A percentile compares a stretch with the other conserved stretches of the same genome.
phyloP scores from a whole-genome alignment of 2,888 invertebrate species.

The Rhamphomyia laevipes region DNA sequence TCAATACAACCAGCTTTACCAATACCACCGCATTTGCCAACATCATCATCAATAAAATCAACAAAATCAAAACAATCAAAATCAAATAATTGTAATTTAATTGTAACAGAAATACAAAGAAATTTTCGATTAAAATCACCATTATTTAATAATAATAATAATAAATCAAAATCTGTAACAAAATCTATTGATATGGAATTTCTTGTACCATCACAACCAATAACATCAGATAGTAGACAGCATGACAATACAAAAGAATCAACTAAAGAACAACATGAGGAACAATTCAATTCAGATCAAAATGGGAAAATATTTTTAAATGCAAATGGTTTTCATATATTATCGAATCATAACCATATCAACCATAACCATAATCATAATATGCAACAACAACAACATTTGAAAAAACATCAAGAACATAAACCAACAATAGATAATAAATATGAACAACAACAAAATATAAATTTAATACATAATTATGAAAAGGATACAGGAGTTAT shows the following conservation, averaged over 20 bases:
- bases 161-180: conserved; percentile 6
- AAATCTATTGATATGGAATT: conserved; percentile 32
- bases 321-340: background rate
- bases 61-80: background rate
- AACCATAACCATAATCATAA: background rate
- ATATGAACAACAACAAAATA: background rate
- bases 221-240: conserved; percentile 13
- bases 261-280: conserved; percentile 30
- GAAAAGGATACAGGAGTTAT: background rate
- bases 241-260: conserved; percentile 38
- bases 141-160: conserved; percentile 6
- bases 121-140: conserved; percentile 8
- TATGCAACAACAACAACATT: background rate
- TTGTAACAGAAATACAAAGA: background rate
- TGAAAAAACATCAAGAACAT: background rate
- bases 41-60: background rate
- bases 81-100: background rate
- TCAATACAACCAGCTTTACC: conserved; percentile 9
- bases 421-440: background rate
- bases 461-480: background rate
- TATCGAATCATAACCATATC: background rate
- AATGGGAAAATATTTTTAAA: conserved; percentile 18
- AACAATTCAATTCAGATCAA: conserved; percentile 38
- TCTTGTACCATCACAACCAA: conserved; percentile 25
- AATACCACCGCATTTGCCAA: conserved; percentile 4